These are phyloP conservation scores for Tenualosa ilisha DNA, from an alignment of 2,797 vertebrate genomes.

Conservation along the genomic window DNA sequence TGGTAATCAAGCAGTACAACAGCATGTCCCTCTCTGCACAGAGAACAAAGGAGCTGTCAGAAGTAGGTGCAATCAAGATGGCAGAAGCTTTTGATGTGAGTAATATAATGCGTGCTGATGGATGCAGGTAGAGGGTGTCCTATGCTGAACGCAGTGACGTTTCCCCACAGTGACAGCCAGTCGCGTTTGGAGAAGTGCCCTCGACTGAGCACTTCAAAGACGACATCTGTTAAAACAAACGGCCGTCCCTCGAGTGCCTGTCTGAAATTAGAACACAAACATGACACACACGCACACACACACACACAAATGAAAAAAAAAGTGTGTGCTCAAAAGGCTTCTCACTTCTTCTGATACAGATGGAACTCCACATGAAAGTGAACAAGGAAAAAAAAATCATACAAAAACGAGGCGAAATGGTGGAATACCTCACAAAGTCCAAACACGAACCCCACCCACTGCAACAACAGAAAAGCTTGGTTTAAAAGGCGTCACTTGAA, in stretches of 20 bases:
- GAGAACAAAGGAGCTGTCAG: constrained; percentile 56
- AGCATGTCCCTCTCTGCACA: constrained; percentile 47
- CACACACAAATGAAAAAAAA: constrained; percentile 56
- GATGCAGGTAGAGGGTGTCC: constrained; percentile 63
- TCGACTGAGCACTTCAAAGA: constrained; percentile 68
- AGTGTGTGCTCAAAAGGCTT: constrained; percentile 54
- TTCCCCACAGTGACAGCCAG: constrained; percentile 64
- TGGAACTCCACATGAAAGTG: constrained; percentile 52
- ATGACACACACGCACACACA: constrained; percentile 27
- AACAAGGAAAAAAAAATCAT: neutral
- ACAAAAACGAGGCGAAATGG: neutral
- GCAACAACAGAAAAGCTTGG: neutral
- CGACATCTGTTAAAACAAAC: constrained; percentile 72
- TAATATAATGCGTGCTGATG: constrained; percentile 62
- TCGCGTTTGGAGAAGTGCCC: constrained; percentile 54
- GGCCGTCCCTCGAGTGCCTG: constrained; percentile 51
- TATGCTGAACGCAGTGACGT: constrained; percentile 52
- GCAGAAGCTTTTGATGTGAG: constrained; percentile 57
- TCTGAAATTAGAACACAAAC: constrained; percentile 60
- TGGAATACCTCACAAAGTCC: neutral
- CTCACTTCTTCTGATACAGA: constrained; percentile 46
- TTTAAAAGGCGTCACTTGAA: neutral
- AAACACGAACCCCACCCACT: neutral
- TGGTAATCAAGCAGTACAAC: constrained; percentile 37
- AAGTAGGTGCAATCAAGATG: neutral